Evolutionary conservation across 1,140 invertebrate genomes (phyloP), one percentile per base, ranked within the genome.

Genomic region (Aphelinus certus): DNA sequence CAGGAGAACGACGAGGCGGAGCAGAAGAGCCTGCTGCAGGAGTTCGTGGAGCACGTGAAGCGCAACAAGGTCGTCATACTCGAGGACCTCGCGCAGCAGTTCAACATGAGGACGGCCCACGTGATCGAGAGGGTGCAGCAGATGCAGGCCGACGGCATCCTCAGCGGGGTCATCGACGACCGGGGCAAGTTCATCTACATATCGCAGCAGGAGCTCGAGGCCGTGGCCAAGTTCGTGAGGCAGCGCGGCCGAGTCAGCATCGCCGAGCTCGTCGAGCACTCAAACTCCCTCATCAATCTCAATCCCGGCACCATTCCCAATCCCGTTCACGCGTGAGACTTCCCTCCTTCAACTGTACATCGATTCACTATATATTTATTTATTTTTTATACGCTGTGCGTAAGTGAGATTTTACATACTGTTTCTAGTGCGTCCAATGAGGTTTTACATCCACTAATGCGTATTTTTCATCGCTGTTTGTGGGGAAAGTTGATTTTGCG

Each of bases 181-280:
- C 90, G 98, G 79, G 98, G 98, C 46, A 99, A 99, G 88, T 99
- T 99, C 84, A 99, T 99, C 81, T 99, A 97, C 83, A 96, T 99
- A 57, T 97, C 97, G 1, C 90, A 93, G 79, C 92, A 94, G 55
- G 98, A 99, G 86, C 88, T 99, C 64, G 91, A 95, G 80, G 92
- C 94, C 76, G 96, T 99, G 5, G 97, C 97, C 0, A 98, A 97
- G 84, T 99, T 99, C 85, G 96, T 99, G 2, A 94, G 92, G 81
- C 97, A 99, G 85, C 91, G 97, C 72, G 98, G 98, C 1, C 88
- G 98, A 78, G 95, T 99, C 0, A 96, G 96, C 0, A 96, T 99
- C 9, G 84, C 92, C 3, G 98, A 99, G 81, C 87, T 99, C 63
- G 97, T 94, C 0, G 97, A 99, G 85, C 95, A 94, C 82, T 99